phyloP scores from a whole-genome alignment of 1,140 invertebrate species.

The Pogonognathellus flavescens region DNA sequence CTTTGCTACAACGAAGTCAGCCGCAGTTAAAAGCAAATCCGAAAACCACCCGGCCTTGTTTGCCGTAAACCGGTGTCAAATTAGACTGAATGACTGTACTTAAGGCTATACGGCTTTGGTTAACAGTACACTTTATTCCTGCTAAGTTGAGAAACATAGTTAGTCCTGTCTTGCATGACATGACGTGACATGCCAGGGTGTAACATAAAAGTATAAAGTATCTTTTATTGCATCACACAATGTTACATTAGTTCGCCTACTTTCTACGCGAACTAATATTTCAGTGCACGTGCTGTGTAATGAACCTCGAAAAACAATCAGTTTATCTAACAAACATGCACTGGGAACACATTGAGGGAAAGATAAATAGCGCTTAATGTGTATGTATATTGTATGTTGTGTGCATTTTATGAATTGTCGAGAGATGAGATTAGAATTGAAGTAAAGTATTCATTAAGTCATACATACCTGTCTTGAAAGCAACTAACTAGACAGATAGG shows the following conservation, averaged over 20 bases:
- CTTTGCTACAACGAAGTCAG: neutral
- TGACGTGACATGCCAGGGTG: slow-evolving; percentile 46
- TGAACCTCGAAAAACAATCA: slow-evolving; percentile 43
- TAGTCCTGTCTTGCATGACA: slow-evolving; percentile 22
- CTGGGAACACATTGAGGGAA: slow-evolving; percentile 4
- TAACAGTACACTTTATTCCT: neutral
- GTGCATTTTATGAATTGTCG: neutral
- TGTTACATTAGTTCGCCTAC: slow-evolving; percentile 23
- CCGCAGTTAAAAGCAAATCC: neutral
- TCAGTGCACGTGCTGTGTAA: slow-evolving; percentile 36
- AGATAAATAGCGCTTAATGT: slow-evolving; percentile 22
- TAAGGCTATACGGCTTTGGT: slow-evolving; percentile 7
- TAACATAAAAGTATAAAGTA: slow-evolving; percentile 44
- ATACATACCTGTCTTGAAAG: slow-evolving; percentile 31
- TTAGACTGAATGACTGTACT: slow-evolving; percentile 14
- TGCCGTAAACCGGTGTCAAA: slow-evolving; percentile 35
- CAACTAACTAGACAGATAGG: slow-evolving; percentile 24
- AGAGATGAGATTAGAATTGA: slow-evolving; percentile 11
- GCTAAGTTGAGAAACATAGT: slow-evolving; percentile 24
- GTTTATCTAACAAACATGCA: slow-evolving; percentile 20
- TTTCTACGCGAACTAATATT: neutral
- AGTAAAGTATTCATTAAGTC: slow-evolving; percentile 35
- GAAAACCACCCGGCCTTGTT: slow-evolving; percentile 39
- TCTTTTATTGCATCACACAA: slow-evolving; percentile 35
- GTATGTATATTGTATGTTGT: neutral